Percentiles rank a stretch among this genome's conserved stretches.
Conservation (phyloP, 1,140 invertebrate species). For the Bombus confusus region DNA sequence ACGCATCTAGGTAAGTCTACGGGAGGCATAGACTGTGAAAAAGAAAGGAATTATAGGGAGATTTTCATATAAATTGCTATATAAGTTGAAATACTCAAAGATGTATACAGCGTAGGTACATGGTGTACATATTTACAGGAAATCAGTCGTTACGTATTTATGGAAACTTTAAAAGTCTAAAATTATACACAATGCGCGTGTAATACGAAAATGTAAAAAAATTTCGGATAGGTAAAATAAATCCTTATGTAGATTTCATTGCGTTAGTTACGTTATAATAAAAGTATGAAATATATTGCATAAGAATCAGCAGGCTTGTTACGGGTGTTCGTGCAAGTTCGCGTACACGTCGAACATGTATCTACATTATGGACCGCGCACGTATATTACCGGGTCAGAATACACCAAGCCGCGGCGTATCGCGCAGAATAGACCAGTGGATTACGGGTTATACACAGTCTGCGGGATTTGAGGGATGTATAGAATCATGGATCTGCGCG, state of each 20-base stretch:
- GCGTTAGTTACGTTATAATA: too few species aligned
- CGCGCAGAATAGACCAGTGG: conserved; percentile 65
- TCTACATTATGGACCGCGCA: conserved; percentile 59
- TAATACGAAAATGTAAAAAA: too few species aligned
- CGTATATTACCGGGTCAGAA: conserved; percentile 66
- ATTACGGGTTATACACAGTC: conserved; percentile 71
- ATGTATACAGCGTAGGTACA: too few species aligned
- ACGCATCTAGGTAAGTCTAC: not conserved
- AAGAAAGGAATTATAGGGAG: not conserved
- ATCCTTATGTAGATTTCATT: too few species aligned
- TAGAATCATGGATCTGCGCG: conserved; percentile 38
- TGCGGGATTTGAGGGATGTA: conserved; percentile 65
- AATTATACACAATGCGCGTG: too few species aligned
- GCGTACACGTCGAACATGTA: conserved; percentile 36
- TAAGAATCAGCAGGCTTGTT: too few species aligned
- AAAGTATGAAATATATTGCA: too few species aligned
- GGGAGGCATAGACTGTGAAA: not conserved
- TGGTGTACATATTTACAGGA: too few species aligned
- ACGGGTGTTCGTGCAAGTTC: not conserved
- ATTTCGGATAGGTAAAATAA: too few species aligned
- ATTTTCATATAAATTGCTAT: not conserved
- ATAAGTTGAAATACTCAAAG: not conserved
- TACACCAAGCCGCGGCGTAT: conserved; percentile 66
- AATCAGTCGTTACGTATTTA: too few species aligned
- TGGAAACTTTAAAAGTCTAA: too few species aligned